Evolutionary conservation across 2,888 invertebrate genomes (phyloP).

Genomic region (Encarsia formosa): DNA sequence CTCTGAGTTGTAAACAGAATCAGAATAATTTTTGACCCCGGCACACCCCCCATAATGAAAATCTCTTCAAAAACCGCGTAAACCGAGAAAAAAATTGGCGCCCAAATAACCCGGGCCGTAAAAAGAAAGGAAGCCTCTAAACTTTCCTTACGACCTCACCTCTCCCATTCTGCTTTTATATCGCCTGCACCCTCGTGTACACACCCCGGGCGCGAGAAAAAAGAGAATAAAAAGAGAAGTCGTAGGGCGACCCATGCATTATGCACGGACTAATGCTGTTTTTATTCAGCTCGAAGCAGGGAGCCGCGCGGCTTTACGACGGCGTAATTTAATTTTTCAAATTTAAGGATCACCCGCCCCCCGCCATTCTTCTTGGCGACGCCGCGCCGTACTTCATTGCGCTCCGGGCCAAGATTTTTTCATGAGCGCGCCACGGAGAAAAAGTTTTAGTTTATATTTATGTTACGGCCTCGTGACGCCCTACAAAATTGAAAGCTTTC

Average conservation of each 20-base stretch:
- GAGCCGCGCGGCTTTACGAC: constrained; percentile 39
- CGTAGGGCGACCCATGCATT: constrained; percentile 46
- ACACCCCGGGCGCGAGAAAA: neutral
- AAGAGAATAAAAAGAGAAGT: neutral
- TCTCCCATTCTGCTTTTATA: constrained; percentile 5
- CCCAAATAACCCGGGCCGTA: constrained; percentile 20
- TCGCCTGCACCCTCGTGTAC: too few relatives aligned
- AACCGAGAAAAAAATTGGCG: constrained; percentile 22
- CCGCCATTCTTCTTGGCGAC: constrained; percentile 27
- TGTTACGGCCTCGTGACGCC: constrained; percentile 24
- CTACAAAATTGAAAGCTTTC: constrained; percentile 28
- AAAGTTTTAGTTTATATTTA: constrained; percentile 27
- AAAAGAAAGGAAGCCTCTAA: constrained; percentile 2
- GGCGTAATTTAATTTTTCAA: constrained; percentile 52
- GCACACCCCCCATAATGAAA: constrained; percentile 21
- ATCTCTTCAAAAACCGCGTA: constrained; percentile 13
- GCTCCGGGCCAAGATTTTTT: constrained; percentile 29
- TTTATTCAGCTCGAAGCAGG: constrained; percentile 43
- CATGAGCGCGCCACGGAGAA: constrained; percentile 15
- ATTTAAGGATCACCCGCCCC: constrained; percentile 41
- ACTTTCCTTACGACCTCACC: constrained; percentile 22
- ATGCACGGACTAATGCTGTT: constrained; percentile 50
- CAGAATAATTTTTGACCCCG: too few relatives aligned
- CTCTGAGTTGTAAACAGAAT: too few relatives aligned
- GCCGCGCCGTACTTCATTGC: constrained; percentile 24